Percentiles rank a stretch among this genome's conserved stretches.
Evolutionary conservation across 2,797 vertebrate genomes (phyloP).

Genomic region (Pampus argenteus): DNA sequence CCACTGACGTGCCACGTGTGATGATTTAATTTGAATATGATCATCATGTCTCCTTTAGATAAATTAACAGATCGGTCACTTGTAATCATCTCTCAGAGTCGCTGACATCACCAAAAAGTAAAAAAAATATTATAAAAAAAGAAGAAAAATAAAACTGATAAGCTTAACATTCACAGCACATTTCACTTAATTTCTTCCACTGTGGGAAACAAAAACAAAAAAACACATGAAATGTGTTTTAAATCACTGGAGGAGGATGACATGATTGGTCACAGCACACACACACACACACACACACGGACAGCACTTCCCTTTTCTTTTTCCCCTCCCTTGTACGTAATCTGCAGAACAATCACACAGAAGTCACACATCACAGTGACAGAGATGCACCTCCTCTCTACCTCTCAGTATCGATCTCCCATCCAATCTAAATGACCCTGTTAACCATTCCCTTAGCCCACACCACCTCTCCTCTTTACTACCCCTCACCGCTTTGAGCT

Average conservation of each 20-base stretch:
- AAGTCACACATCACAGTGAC: conserved; percentile 87
- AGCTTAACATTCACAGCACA: conserved; percentile 56
- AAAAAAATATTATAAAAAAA: conserved; percentile 12
- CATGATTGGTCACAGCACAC: conserved; percentile 64
- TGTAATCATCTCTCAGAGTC: conserved; percentile 35
- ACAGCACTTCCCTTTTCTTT: conserved; percentile 62
- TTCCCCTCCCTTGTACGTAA: conserved; percentile 72
- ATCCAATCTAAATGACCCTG: conserved; percentile 90
- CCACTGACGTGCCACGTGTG: conserved; percentile 2
- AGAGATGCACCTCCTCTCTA: conserved; percentile 85
- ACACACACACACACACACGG: conserved; percentile 21
- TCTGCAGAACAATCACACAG: conserved; percentile 86
- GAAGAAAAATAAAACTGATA: conserved; percentile 35
- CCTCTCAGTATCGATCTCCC: conserved; percentile 89
- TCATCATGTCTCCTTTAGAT: conserved; percentile 32
- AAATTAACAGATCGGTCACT: conserved; percentile 54
- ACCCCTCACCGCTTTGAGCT: conserved; percentile 73
- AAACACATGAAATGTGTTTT: conserved; percentile 70
- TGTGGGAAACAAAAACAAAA: conserved; percentile 64
- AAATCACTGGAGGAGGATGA: conserved; percentile 68
- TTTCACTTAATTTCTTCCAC: conserved; percentile 64
- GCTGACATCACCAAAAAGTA: background rate
- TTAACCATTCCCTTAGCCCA: conserved; percentile 86
- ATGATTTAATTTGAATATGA: conserved; percentile 45
- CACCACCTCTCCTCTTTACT: conserved; percentile 79